Percentiles rank a stretch among this genome's conserved stretches.
Conservation (phyloP, 2,797 vertebrate species). For the Pempheris klunzingeri region DNA sequence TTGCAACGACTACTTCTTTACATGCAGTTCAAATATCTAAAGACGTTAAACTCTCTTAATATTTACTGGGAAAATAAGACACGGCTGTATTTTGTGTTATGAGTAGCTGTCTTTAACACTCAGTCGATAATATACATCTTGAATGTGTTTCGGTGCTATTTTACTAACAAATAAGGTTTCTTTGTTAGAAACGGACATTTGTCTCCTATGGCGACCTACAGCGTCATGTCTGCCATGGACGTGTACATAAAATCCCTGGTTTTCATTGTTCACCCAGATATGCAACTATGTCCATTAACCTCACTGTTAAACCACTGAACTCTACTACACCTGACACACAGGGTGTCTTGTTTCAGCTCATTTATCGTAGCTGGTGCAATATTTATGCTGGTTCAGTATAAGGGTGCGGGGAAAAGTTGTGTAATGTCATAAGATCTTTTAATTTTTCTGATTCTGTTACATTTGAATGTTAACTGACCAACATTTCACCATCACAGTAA, state of each 20-base stretch:
- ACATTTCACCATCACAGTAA: neutral
- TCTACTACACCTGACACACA: slow-evolving; percentile 4
- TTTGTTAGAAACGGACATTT: neutral
- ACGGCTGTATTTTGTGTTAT: neutral
- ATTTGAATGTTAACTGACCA: neutral
- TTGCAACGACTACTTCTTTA: neutral
- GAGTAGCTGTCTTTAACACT: neutral
- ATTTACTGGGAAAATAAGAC: neutral
- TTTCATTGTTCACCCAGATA: neutral
- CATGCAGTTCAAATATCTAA: neutral
- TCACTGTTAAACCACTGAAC: neutral
- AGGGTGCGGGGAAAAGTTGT: neutral
- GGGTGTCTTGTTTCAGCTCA: slow-evolving; percentile 41
- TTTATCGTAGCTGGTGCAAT: slow-evolving; percentile 30
- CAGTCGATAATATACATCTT: neutral
- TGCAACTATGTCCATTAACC: neutral
- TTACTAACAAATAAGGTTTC: neutral
- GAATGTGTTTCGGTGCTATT: neutral
- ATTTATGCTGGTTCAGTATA: slow-evolving; percentile 38
- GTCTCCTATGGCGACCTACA: neutral
- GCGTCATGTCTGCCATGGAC: neutral
- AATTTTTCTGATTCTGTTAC: neutral
- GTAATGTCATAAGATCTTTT: slow-evolving; percentile 2
- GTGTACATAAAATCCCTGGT: neutral
- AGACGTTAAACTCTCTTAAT: neutral